phyloP scores from a whole-genome alignment of 92 coral and sea anemone species.

The Porites divaricata region DNA sequence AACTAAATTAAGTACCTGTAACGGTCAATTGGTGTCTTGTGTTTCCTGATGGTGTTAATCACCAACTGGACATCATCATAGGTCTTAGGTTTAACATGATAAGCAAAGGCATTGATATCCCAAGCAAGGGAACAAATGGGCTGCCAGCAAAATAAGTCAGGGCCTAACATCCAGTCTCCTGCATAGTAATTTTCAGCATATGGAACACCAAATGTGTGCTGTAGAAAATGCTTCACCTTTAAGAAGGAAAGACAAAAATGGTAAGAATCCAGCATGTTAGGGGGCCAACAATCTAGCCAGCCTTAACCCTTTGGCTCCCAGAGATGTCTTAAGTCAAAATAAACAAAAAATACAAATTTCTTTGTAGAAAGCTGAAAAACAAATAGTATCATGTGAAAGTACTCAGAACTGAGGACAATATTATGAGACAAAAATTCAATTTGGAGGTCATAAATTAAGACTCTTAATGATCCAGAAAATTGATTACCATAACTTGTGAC shows the following conservation, averaged over 20 bases:
- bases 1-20: constrained; percentile 62
- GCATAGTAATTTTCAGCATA: constrained; percentile 88
- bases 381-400: no score
- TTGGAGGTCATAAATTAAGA: background rate
- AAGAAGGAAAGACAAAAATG: constrained; percentile 1
- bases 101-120: constrained; percentile 62
- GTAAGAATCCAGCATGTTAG: no score
- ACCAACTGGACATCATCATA: constrained; percentile 68
- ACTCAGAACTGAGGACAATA: no score
- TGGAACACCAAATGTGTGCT: constrained; percentile 81
- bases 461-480: background rate
- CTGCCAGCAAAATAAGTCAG: constrained; percentile 93
- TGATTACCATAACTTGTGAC: background rate
- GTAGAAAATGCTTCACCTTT: constrained; percentile 84
- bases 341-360: no score
- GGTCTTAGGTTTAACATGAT: constrained; percentile 63
- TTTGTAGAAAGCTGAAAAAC: no score
- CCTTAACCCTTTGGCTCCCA: no score
- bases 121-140: constrained; percentile 70
- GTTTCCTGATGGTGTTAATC: constrained; percentile 59
- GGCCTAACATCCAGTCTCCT: constrained; percentile 96
- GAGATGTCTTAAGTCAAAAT: no score
- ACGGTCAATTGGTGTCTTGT: constrained; percentile 64
- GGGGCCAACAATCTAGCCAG: no score
- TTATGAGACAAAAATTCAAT: no score